Conservation (phyloP, 1,140 invertebrate species). For the Zeugodacus cucurbitae region DNA sequence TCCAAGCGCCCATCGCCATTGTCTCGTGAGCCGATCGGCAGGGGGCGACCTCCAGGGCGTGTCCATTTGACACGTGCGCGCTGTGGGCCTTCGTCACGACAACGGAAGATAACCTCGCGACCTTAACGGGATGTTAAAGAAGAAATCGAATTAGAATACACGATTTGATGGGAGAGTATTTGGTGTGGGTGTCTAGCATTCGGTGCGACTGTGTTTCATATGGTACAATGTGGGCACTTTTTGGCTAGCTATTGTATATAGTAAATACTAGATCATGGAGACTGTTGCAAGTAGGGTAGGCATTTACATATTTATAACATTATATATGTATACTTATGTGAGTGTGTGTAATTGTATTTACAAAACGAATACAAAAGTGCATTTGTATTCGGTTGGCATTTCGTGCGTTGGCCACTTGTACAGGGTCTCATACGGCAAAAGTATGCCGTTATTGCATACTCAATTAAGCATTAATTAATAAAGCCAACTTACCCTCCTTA, state of each 20-base stretch:
- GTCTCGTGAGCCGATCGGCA: constrained; percentile 79
- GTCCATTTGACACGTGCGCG: constrained; percentile 82
- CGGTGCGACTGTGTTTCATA: constrained; percentile 19
- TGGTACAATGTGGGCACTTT: not conserved
- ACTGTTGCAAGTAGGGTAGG: not conserved
- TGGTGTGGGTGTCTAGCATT: not conserved
- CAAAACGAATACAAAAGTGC: constrained; percentile 15
- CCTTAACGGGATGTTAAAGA: constrained; percentile 67
- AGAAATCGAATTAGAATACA: not conserved
- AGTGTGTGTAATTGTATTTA: not conserved
- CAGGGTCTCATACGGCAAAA: not conserved
- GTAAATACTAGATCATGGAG: not conserved
- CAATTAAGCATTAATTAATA: not conserved
- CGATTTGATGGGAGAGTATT: not conserved
- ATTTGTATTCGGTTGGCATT: constrained; percentile 1
- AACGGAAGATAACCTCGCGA: constrained; percentile 91
- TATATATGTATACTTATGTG: constrained; percentile 12
- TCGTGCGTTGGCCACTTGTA: constrained; percentile 4
- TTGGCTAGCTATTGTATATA: not conserved
- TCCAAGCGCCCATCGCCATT: constrained; percentile 79
- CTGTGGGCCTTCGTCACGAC: constrained; percentile 85
- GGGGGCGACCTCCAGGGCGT: constrained; percentile 74
- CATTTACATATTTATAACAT: not conserved
- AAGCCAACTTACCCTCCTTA: constrained; percentile 64
- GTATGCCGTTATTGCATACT: not conserved